These are phyloP conservation scores for Petrocephalus microphthalmus DNA, from an alignment of 2,113 vertebrate genomes.

Conservation along the genomic window DNA sequence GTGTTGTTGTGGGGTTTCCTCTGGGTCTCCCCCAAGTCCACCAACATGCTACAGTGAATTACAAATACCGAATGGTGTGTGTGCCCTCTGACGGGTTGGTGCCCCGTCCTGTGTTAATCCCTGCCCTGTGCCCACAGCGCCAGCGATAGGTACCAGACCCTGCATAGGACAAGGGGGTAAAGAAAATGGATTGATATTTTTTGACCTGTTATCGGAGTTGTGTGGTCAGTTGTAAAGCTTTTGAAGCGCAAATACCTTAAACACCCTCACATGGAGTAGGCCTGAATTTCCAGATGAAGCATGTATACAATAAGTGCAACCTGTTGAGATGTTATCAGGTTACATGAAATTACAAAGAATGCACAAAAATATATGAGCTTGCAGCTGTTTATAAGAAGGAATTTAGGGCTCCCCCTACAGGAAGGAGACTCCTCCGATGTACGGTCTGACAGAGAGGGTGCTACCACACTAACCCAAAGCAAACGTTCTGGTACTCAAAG, in stretches of 20 bases:
- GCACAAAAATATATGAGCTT: background rate
- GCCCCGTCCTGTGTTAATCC: background rate
- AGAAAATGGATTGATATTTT: background rate
- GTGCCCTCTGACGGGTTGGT: background rate
- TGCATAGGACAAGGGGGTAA: background rate
- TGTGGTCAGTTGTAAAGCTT: too few species aligned
- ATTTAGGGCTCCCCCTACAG: slow-evolving; percentile 6
- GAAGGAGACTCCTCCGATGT: background rate
- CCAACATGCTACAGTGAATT: background rate
- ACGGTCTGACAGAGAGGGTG: background rate
- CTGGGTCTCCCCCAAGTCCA: too few species aligned
- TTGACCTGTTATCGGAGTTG: too few species aligned
- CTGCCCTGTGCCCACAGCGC: background rate
- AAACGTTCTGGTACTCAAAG: background rate
- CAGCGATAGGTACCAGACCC: background rate
- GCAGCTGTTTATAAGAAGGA: background rate
- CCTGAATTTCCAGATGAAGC: background rate
- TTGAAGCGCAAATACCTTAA: background rate
- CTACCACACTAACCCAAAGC: background rate
- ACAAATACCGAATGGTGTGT: background rate
- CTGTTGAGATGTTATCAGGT: background rate
- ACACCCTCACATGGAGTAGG: background rate
- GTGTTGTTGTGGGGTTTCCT: background rate
- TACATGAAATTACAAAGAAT: background rate
- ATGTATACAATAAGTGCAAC: background rate